These are phyloP conservation scores for Entomobrya multifasciata DNA, from an alignment of 2,888 invertebrate species.

Conservation along the genomic window DNA sequence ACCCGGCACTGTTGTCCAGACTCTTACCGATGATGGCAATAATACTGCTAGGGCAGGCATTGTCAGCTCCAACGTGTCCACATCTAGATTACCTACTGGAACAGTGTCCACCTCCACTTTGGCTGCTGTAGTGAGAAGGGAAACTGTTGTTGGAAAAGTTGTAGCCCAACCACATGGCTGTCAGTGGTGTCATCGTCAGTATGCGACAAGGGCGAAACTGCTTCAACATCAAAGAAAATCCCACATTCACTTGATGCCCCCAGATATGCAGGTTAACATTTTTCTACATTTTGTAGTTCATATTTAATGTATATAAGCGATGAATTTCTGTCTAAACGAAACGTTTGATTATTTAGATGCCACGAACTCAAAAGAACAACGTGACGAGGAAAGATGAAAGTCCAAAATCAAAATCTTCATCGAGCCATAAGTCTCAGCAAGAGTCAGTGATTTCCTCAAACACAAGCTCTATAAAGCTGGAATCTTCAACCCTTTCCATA, in stretches of 20 bases:
- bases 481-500: not conserved
- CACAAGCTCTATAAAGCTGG: conserved; percentile 19
- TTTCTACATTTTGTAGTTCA: conserved; percentile 25
- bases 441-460: conserved; percentile 59
- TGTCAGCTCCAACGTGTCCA: conserved; percentile 59
- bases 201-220: conserved; percentile 88
- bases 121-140: conserved; percentile 59
- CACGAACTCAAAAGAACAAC: conserved; percentile 79
- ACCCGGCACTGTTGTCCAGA: conserved; percentile 69
- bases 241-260: conserved; percentile 80
- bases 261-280: conserved; percentile 78
- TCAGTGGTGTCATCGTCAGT: conserved; percentile 92
- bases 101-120: conserved; percentile 58
- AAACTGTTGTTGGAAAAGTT: conserved; percentile 85
- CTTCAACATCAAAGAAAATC: conserved; percentile 83
- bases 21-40: conserved; percentile 69
- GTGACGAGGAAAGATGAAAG: conserved; percentile 63
- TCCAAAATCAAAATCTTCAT: conserved; percentile 31
- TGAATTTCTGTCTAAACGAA: no score
- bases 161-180: conserved; percentile 88
- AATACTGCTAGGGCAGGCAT: conserved; percentile 52
- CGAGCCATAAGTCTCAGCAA: conserved; percentile 20
- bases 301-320: no score
- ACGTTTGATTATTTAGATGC: no score
- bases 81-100: conserved; percentile 27